These are phyloP conservation scores for Motacilla alba DNA, from an alignment of 2,113 vertebrate species.

Conservation along the genomic window DNA sequence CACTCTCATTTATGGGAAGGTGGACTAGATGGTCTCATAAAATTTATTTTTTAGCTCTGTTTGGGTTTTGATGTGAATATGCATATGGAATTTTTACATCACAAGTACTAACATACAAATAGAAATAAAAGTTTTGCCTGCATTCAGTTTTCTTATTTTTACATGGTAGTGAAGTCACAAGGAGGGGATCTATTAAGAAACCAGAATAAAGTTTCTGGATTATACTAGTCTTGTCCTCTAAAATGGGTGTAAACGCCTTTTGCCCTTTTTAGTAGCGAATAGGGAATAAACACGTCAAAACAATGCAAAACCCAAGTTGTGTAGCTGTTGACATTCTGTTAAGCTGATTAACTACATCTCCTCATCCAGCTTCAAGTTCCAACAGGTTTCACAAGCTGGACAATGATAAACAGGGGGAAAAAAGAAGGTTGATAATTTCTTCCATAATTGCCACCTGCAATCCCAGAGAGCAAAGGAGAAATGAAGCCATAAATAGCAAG, in stretches of 20 bases:
- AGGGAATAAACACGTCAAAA: neutral
- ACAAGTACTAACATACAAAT: neutral
- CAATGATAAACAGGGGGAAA: neutral
- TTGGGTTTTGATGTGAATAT: neutral
- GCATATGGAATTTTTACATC: neutral
- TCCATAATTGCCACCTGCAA: slow-evolving; percentile 21
- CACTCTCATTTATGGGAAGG: neutral
- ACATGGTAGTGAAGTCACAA: neutral
- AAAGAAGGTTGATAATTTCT: neutral
- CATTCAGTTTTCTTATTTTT: neutral
- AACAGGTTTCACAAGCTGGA: neutral
- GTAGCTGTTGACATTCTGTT: neutral
- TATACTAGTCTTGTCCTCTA: neutral
- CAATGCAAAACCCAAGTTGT: neutral
- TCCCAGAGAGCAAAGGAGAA: neutral
- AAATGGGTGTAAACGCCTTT: neutral
- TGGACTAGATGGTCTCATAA: neutral
- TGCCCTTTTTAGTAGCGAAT: neutral
- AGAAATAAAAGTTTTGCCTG: neutral
- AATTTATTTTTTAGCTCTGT: neutral
- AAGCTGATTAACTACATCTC: neutral
- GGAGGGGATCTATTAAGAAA: neutral
- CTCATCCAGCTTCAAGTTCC: neutral
- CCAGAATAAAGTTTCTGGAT: neutral
- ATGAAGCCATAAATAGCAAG: slow-evolving; percentile 22